Evolutionary conservation across 2,888 invertebrate species (phyloP), one percentile per base, ranked within the genome.

Genomic region (Perizoma affinitatum): DNA sequence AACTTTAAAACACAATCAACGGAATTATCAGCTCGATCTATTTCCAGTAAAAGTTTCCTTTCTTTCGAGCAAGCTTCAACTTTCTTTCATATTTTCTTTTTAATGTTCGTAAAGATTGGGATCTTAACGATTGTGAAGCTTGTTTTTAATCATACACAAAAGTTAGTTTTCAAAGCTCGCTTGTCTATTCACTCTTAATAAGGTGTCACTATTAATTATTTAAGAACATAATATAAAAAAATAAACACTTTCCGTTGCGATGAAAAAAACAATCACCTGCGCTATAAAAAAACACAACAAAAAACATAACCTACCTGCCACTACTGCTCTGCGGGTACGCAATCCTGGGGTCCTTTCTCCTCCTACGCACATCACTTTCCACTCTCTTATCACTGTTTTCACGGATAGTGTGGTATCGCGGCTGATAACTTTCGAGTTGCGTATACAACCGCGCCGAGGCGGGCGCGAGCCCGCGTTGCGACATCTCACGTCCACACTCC

Each of bases 401-500:
- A 80, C 92, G 87, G 70, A 92, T 90, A 61, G 92, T 92, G 73
- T 93, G 93, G 70, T 93, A 93, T 63, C 87, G 75, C 63, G 93
- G 93, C 52, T 92, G 93, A 70, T 92, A 93, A 86, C 91, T 90
- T 79, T 93, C 93, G 46, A 92, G 88, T 84, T 90, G 91, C 84
- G 90, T 81, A 69, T 85, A 84, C 9, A 92, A 75, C 0, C 87
- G 87, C 84, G 89, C 88, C 81, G 89, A 90, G 82, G 87, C 88
- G 70, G 89, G 85, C 61, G 81, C 79, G 36, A 79, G 71, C 62
- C 82, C 83, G 57, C 87, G 80, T 45, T 86, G 88, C 82, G 90
- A 76, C 88, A 91, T 89, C 66, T 71, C 83, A 60, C 87, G 89
- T 83, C 78, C 83, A 78, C 71, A 67, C 82, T 78, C 84, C 60